A percentile compares a stretch with the other conserved stretches of the same genome.
These are phyloP conservation scores for Petrocephalus sullivani DNA, from an alignment of 2,797 vertebrate species.

Conservation along the genomic window DNA sequence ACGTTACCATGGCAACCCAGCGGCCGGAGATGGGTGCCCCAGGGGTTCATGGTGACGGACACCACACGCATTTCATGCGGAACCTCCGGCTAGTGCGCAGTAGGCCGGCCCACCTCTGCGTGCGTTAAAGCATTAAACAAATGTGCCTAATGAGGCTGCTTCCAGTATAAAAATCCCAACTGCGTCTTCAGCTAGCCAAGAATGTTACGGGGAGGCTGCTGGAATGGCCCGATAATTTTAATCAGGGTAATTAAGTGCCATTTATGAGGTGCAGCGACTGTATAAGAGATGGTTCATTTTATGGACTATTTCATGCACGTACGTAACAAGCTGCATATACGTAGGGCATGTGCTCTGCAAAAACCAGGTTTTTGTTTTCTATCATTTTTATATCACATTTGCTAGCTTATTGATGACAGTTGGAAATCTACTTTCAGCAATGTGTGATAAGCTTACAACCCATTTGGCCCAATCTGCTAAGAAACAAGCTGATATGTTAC, in stretches of 20 bases:
- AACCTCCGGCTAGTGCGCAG: not conserved
- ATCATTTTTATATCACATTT: not conserved
- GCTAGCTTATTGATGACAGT: not conserved
- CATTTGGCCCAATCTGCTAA: not conserved
- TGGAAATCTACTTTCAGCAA: not conserved
- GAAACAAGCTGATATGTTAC: not conserved
- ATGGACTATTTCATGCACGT: not conserved
- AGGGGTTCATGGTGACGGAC: not conserved
- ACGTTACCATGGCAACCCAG: conserved; percentile 51
- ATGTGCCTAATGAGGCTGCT: not conserved
- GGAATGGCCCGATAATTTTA: not conserved
- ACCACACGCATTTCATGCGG: not conserved
- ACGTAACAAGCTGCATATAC: not conserved
- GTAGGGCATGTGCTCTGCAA: not conserved
- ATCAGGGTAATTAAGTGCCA: not conserved
- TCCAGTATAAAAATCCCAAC: not conserved
- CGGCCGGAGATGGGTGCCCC: not conserved
- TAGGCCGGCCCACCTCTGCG: not conserved
- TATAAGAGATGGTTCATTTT: not conserved
- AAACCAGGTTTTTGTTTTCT: not conserved
- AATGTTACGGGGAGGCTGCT: not conserved
- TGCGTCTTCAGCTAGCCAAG: not conserved
- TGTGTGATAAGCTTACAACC: not conserved
- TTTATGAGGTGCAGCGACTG: conserved; percentile 8
- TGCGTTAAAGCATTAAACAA: not conserved